Conservation (phyloP, 2,113 vertebrate genomes). For the Nothobranchius furzeri region DNA sequence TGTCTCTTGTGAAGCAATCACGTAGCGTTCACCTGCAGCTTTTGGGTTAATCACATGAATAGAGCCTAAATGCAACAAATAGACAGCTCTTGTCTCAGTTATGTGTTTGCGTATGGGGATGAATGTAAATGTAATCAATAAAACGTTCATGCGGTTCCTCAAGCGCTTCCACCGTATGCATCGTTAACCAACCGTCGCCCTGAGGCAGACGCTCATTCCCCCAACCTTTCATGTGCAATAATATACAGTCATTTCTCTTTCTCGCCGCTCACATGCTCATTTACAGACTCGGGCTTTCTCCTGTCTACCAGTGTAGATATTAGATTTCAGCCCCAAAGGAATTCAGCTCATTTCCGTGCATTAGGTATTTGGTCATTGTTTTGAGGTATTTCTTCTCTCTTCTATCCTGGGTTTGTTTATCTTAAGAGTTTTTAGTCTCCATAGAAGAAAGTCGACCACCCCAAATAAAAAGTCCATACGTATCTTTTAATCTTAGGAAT, state of each 20-base stretch:
- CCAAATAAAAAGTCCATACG: constrained; percentile 33
- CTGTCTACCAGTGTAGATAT: constrained; percentile 54
- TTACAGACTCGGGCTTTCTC: constrained; percentile 56
- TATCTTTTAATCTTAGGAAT: constrained; percentile 69
- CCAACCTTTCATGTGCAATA: constrained; percentile 54
- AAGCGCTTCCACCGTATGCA: constrained; percentile 56
- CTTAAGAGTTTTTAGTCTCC: constrained; percentile 22
- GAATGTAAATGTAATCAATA: constrained; percentile 61
- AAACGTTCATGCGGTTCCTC: constrained; percentile 64
- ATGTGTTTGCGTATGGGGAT: constrained; percentile 32
- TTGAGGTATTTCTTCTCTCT: constrained; percentile 55
- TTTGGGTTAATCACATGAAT: constrained; percentile 30
- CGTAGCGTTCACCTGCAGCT: background rate
- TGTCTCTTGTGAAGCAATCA: constrained; percentile 9
- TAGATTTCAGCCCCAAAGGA: constrained; percentile 58
- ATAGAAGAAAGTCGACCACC: constrained; percentile 43
- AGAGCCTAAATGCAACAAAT: constrained; percentile 22
- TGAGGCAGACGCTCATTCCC: constrained; percentile 50
- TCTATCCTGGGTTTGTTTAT: constrained; percentile 44
- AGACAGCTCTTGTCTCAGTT: constrained; percentile 35
- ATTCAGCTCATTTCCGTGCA: constrained; percentile 67
- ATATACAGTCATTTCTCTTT: constrained; percentile 70
- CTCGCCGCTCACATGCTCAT: constrained; percentile 60
- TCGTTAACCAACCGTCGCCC: constrained; percentile 67
- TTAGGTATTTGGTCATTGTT: constrained; percentile 61